Conservation (phyloP, 2,888 invertebrate species). For the Drosophila trichaetosa region DNA sequence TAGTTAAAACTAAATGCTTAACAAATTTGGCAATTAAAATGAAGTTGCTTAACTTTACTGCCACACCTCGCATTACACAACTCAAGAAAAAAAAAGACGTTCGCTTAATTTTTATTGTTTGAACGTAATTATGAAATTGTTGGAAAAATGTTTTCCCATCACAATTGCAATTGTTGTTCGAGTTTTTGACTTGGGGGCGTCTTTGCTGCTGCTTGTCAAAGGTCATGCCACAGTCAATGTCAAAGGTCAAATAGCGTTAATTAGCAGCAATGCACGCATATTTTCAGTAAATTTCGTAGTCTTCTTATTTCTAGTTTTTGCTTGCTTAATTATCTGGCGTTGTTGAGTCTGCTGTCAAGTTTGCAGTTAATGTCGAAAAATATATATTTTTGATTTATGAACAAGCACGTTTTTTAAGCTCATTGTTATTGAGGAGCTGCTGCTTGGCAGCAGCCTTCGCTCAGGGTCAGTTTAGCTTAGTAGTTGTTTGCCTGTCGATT, state of each 20-base stretch:
- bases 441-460: constrained; percentile 16
- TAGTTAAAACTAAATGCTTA: background rate
- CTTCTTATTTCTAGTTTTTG: constrained; percentile 20
- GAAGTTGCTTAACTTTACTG: background rate
- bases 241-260: constrained; percentile 50
- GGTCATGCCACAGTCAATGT: constrained; percentile 71
- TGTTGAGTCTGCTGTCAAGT: constrained; percentile 32
- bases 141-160: constrained; percentile 44
- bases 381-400: constrained; percentile 64
- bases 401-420: constrained; percentile 36
- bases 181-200: constrained; percentile 21
- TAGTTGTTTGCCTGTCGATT: constrained; percentile 29
- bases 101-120: constrained; percentile 16
- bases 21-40: background rate
- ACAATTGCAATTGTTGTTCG: constrained; percentile 33
- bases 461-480: constrained; percentile 48
- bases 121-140: constrained; percentile 53
- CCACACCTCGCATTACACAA: constrained; percentile 25
- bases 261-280: constrained; percentile 34
- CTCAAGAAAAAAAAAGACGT: background rate
- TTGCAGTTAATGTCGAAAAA: constrained; percentile 50
- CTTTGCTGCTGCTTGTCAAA: constrained; percentile 40
- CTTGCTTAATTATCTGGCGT: constrained; percentile 60
- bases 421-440: constrained; percentile 18
- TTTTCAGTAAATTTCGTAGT: constrained; percentile 25